Conservation (phyloP, 2,797 vertebrate genomes). For the Sandelia bainsii region DNA sequence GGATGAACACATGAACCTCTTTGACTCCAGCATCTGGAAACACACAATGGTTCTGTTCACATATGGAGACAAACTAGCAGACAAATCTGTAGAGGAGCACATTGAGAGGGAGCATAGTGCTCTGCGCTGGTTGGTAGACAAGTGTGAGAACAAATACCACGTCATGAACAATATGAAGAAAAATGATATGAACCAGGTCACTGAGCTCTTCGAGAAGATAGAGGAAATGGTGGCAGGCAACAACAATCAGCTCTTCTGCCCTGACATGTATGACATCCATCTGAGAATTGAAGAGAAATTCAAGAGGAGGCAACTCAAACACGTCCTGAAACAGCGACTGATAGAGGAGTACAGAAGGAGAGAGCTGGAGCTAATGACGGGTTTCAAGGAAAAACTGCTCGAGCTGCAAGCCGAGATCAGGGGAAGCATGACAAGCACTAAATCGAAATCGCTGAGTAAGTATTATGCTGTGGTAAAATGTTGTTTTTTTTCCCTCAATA, state of each 20-base stretch:
- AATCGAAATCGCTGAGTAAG: conserved; percentile 46
- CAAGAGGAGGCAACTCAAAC: conserved; percentile 31
- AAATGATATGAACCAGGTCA: conserved; percentile 36
- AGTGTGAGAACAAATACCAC: conserved; percentile 69
- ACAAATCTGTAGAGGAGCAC: conserved; percentile 59
- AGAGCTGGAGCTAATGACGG: conserved; percentile 35
- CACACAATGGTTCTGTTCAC: conserved; percentile 68
- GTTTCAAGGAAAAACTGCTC: conserved; percentile 45
- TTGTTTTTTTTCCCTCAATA: neutral
- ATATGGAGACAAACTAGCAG: conserved; percentile 50
- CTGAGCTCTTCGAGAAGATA: conserved; percentile 64
- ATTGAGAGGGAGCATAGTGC: conserved; percentile 54
- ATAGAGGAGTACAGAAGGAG: conserved; percentile 34
- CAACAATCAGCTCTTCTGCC: conserved; percentile 30
- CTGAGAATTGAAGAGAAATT: conserved; percentile 42
- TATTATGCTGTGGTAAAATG: neutral
- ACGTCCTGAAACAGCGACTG: conserved; percentile 36
- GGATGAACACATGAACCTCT: conserved; percentile 53
- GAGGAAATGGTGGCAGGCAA: conserved; percentile 64
- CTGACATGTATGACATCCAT: conserved; percentile 24
- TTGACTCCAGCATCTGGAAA: conserved; percentile 60
- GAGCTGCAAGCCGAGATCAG: conserved; percentile 38
- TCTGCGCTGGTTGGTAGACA: conserved; percentile 60
- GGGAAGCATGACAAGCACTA: neutral
- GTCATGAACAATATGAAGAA: conserved; percentile 52